Evolutionary conservation across 2,888 invertebrate genomes (phyloP), one percentile per base, ranked within the genome.

Genomic region (Xestia ashworthii): DNA sequence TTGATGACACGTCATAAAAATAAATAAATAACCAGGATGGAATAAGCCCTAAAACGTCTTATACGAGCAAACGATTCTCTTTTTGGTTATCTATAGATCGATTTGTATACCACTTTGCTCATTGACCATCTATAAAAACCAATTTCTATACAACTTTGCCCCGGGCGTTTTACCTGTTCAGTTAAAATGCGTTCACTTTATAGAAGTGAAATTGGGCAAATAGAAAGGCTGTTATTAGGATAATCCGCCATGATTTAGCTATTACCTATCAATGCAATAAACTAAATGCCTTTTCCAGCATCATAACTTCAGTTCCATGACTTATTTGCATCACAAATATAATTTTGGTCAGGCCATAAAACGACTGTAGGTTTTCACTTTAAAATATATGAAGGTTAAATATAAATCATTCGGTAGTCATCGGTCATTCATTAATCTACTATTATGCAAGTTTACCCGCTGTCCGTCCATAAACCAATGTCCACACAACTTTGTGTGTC

Each of bases 291-390:
- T 55, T 73, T 19, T 14, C 19, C n/a, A n/a, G 25, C 1, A 14
- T 71, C 11, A 53, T 73, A 65, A 58, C 16, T 68, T 25, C 14
- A 19, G 8, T 38, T 44, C 44, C 69, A n/a, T 38, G 60, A 62
- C 65, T 78, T 69, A 46, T n/a, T 72, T 55, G 46, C 12, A 55
- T 55, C n/a, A 55, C 12, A 32, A 32, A 55, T 55, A 1, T 12
- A 55, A 55, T 55, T 12, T n/a, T 55, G 9, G 9, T 12, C 5
- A 5, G 12, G 55, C 55, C 55, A n/a, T n/a, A n/a, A 55, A 55
- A n/a, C 12, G 2, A n/a, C 55, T n/a, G 22, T 1, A 55, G n/a
- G 9, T 55, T 53, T 22, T 9, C 11, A 55, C n/a, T 55, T 55
- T n/a, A 55, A 53, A 11, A n/a, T n/a, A 5, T n/a, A 11, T 11